Base-by-base conservation (phyloP, 2,888 invertebrate species). In the Pollenia labialis region DNA sequence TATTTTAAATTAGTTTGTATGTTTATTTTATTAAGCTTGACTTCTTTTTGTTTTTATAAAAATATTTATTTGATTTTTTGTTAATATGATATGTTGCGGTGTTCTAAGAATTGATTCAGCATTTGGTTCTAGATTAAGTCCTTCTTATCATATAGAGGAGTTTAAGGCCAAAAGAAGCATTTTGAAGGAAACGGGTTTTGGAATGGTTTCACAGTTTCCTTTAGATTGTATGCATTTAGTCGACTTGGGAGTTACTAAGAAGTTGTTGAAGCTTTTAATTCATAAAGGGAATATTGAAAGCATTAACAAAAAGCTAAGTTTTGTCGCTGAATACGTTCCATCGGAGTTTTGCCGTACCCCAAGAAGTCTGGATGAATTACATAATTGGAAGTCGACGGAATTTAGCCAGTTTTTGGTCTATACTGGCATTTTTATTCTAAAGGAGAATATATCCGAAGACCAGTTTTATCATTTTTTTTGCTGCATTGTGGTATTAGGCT, bases 151-250 rank as follows among this genome's bases (percentile, higher is more conserved):
- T 60, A 74, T 46, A 74, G 60, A 74, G 32, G 74, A 60, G 23
- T 74, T 74, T 48, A 74, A 7, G 18, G 74, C 10, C 12, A 58
- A 74, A 60, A 60, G 32, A 64, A 66, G 68, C 40, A 60, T 76
- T 60, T 71, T 76, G 14, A 72, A 79, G n/a, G 16, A 46, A 58
- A 14, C 62, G 75, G 52, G 56, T 60, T 84, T 84, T 62, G 46
- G 46, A 80, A 86, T 86, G 79, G 82, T 79, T 66, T 77, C 76
- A n/a, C 77, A 85, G 50, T 81, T 81, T 54, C 76, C 44, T 46
- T 85, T 48, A 66, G 66, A 66, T 48, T 32, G 14, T 32, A 50
- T 40, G 80, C 64, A 66, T 11, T 46, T 23, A 48, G 32, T 76
- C 40, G 85, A 85, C 50, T 64, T 81, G 14, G 85, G 85, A 68